These are phyloP conservation scores for Diplolepis rosae DNA, from an alignment of 2,888 invertebrate genomes.

Conservation along the genomic window DNA sequence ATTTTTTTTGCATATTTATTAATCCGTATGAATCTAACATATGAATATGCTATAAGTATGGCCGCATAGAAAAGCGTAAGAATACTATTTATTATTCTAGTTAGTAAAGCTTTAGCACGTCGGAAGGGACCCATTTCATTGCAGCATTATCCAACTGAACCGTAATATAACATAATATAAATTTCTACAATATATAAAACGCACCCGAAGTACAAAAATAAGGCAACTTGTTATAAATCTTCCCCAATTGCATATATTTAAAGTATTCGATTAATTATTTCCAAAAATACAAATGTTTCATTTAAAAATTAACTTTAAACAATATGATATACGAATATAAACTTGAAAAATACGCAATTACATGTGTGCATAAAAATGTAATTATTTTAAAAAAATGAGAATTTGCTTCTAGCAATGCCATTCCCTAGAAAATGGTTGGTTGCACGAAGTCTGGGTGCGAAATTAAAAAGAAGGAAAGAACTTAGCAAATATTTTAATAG, in stretches of 20 bases:
- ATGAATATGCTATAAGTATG: background rate
- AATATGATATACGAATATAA: too few species aligned
- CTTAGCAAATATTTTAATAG: constrained; percentile 27
- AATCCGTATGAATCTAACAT: background rate
- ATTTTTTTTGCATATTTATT: too few species aligned
- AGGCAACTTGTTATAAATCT: too few species aligned
- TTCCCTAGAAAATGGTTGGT: background rate
- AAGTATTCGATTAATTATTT: too few species aligned
- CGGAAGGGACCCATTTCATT: background rate
- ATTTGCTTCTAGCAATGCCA: background rate
- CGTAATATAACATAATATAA: background rate
- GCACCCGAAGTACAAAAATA: background rate
- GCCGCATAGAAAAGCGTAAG: background rate
- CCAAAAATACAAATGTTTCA: too few species aligned
- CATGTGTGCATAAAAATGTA: too few species aligned
- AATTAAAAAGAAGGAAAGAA: constrained; percentile 9
- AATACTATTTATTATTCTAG: background rate
- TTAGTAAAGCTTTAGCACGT: background rate
- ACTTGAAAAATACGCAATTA: too few species aligned
- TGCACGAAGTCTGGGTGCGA: background rate
- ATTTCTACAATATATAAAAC: background rate
- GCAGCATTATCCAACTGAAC: background rate
- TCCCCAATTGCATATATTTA: too few species aligned
- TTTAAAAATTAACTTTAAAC: too few species aligned
- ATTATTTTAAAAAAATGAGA: background rate